Evolutionary conservation across 1,140 invertebrate species (phyloP), one percentile per base, ranked within the genome.

Genomic region (Aphelenchoides besseyi): DNA sequence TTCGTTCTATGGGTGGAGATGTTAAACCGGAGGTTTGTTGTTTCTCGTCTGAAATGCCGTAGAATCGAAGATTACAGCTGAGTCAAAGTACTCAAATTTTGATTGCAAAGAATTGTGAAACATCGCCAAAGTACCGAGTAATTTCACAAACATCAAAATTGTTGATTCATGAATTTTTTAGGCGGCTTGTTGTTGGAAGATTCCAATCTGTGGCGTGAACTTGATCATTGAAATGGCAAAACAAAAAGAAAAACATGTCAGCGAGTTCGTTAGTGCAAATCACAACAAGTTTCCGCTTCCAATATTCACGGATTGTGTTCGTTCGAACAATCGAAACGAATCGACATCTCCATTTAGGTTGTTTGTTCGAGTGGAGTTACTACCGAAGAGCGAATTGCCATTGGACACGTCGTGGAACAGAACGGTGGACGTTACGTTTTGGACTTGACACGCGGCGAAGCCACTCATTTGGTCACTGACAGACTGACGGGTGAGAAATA

Each of bases 111-210:
- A 59, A 59, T 23, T 59, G 55, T 23, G 55, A 59, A 12, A 8
- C 55, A 23, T 8, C 55, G 5, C 55, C 55, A 28, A 59, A 59
- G 18, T 59, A 59, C 55, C 55, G 55, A 33, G 55, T 33, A 59
- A 59, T 5, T 23, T 48, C 41, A 12, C 23, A 5, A 16, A 29
- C 32, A 8, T 18, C 5, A n/a, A n/a, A n/a, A n/a, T n/a, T 8
- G 26, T 59, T 33, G 55, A 59, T 59, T 59, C 5, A 59, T 59
- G 18, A 59, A 59, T 12, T 8, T 59, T 59, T 59, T 33, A 59
- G 55, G 55, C 5, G 5, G 55, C 55, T 33, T 59, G 5, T 33
- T 59, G 55, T 33, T 59, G 55, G 55, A 59, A 59, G 12, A 59
- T 8, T 5, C 55, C 55, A 33, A 59, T 59, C 18, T 59, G 55